Percentiles rank a stretch among this genome's conserved stretches.
Evolutionary conservation across 2,113 vertebrate species (phyloP).

Genomic region (Emberiza fucata): DNA sequence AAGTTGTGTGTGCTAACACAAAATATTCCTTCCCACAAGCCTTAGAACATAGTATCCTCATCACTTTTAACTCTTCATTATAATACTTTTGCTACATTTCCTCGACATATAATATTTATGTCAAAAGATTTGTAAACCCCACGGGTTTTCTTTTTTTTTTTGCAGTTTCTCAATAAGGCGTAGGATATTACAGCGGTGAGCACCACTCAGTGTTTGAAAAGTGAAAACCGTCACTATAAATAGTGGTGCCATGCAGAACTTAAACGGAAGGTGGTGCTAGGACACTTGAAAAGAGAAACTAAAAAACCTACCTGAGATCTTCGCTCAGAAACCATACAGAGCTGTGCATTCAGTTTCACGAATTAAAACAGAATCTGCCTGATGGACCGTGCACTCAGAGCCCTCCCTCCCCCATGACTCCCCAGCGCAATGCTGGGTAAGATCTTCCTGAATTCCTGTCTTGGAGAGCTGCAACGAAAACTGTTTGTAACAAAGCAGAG

Average conservation of each 20-base stretch:
- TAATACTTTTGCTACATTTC: not conserved
- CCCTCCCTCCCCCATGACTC: not conserved
- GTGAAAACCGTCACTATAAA: not conserved
- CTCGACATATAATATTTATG: not conserved
- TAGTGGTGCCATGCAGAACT: not conserved
- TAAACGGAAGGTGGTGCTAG: not conserved
- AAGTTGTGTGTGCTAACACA: rapidly evolving
- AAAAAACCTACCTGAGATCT: not conserved
- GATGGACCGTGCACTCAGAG: rapidly evolving
- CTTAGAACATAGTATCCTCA: not conserved
- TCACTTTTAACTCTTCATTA: not conserved
- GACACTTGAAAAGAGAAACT: not conserved
- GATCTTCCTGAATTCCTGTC: rapidly evolving
- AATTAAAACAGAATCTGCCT: not conserved
- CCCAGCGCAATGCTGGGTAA: not conserved
- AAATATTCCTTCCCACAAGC: not conserved
- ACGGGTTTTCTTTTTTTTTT: not conserved
- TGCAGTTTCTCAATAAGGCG: not conserved
- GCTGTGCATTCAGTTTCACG: not conserved
- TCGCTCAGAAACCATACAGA: not conserved
- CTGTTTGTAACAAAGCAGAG: not conserved
- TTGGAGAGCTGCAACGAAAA: not conserved
- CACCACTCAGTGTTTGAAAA: not conserved
- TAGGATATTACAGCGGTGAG: rapidly evolving
- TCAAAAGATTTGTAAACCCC: not conserved